Evolutionary conservation across 2,888 invertebrate genomes (phyloP).

Genomic region (Abscondita cerata): DNA sequence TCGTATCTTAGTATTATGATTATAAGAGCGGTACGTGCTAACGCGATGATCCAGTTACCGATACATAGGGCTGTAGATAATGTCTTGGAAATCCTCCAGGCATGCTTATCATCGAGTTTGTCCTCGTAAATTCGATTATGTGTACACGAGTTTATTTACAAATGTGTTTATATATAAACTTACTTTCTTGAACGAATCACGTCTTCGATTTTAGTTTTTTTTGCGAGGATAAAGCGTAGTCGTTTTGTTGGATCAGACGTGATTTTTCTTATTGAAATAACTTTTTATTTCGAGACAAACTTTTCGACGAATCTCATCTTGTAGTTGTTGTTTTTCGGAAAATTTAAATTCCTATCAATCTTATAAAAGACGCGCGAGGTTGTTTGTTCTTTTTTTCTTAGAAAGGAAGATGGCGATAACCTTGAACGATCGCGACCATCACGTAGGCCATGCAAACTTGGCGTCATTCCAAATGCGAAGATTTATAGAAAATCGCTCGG

Average conservation of each 20-base stretch:
- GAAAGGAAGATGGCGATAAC: too few relatives aligned
- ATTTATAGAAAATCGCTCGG: conserved; percentile 19
- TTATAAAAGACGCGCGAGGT: too few relatives aligned
- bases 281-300: conserved; percentile 3
- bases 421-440: background rate
- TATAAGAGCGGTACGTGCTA: conserved; percentile 36
- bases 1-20: conserved; percentile 37
- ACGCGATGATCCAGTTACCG: conserved; percentile 37
- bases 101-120: conserved; percentile 36
- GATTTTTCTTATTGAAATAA: conserved; percentile 6
- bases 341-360: background rate
- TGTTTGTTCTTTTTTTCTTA: too few relatives aligned
- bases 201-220: conserved; percentile 27
- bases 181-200: conserved; percentile 32
- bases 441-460: too few relatives aligned
- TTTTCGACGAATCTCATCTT: too few relatives aligned
- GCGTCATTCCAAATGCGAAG: background rate
- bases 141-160: conserved; percentile 37
- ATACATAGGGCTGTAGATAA: conserved; percentile 36
- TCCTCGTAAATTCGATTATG: conserved; percentile 36
- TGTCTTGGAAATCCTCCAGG: conserved; percentile 36
- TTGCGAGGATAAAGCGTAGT: conserved; percentile 25
- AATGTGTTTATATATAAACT: conserved; percentile 36
- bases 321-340: conserved; percentile 12
- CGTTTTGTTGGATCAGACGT: conserved; percentile 15